phyloP scores from a whole-genome alignment of 2,113 vertebrate species.

The Lepisosteus oculatus region DNA sequence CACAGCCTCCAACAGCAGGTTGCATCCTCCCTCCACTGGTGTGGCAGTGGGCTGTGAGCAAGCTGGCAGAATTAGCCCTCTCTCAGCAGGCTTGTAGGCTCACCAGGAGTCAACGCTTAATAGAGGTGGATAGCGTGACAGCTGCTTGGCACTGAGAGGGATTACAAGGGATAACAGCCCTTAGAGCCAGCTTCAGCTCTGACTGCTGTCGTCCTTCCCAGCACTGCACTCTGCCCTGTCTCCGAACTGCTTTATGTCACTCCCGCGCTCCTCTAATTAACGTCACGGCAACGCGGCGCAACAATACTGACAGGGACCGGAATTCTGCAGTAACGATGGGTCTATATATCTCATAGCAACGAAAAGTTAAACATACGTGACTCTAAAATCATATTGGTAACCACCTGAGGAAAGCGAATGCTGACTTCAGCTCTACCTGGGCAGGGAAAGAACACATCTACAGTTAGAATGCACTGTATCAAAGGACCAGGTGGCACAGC shows the following conservation, averaged over 20 bases:
- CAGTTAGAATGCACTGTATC: too few species aligned
- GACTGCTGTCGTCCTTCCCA: slow-evolving; percentile 19
- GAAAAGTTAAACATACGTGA: too few species aligned
- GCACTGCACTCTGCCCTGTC: slow-evolving; percentile 11
- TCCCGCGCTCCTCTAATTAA: background rate
- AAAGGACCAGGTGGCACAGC: too few species aligned
- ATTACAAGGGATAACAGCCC: slow-evolving; percentile 38
- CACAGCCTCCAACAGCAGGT: background rate
- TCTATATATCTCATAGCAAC: too few species aligned
- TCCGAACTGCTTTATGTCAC: background rate
- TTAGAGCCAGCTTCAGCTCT: slow-evolving; percentile 20
- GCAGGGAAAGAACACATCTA: too few species aligned
- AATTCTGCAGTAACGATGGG: too few species aligned
- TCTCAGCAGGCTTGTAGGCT: background rate
- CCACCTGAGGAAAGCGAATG: too few species aligned
- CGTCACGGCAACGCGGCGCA: too few species aligned
- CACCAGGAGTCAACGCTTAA: background rate
- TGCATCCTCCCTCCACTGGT: background rate
- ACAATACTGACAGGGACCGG: too few species aligned
- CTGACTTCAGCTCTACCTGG: too few species aligned
- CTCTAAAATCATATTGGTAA: too few species aligned
- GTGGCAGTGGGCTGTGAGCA: too few species aligned
- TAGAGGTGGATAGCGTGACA: slow-evolving; percentile 30
- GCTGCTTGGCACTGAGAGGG: slow-evolving; percentile 28
- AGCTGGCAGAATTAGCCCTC: background rate